These are phyloP conservation scores for Chrysomela aeneicollis DNA, from an alignment of 2,888 invertebrate genomes.

Conservation along the genomic window DNA sequence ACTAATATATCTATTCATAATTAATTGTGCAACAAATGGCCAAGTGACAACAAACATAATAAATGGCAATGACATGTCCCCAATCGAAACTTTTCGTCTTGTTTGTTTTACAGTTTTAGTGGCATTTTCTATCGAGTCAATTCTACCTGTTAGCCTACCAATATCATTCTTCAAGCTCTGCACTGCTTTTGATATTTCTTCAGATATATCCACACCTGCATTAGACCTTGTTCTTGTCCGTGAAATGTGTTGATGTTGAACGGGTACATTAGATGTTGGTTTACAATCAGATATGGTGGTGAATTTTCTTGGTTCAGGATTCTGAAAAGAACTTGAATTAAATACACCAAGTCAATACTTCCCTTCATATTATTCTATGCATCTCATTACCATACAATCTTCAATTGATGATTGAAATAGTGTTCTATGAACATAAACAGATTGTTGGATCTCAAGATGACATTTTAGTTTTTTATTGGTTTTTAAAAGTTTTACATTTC, in stretches of 20 bases:
- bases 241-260: constrained; percentile 48
- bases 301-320: constrained; percentile 50
- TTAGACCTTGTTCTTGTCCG: constrained; percentile 47
- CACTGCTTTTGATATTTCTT: constrained; percentile 63
- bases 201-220: constrained; percentile 59
- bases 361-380: background rate
- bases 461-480: too few relatives aligned
- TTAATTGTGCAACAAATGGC: constrained; percentile 69
- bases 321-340: constrained; percentile 43
- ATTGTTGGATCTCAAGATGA: too few relatives aligned
- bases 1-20: constrained; percentile 53
- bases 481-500: too few relatives aligned
- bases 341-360: constrained; percentile 4
- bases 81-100: constrained; percentile 42
- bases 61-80: constrained; percentile 59
- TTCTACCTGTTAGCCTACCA: constrained; percentile 61
- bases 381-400: too few relatives aligned
- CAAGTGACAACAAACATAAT: constrained; percentile 69
- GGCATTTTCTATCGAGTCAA: constrained; percentile 59
- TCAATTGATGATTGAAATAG: too few relatives aligned
- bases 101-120: constrained; percentile 37
- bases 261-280: constrained; percentile 43
- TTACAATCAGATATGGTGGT: constrained; percentile 42
- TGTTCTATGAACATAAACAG: too few relatives aligned
- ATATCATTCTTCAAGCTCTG: constrained; percentile 63